phyloP scores from a whole-genome alignment of 2,113 vertebrate species.

The Eulemur macaco region DNA sequence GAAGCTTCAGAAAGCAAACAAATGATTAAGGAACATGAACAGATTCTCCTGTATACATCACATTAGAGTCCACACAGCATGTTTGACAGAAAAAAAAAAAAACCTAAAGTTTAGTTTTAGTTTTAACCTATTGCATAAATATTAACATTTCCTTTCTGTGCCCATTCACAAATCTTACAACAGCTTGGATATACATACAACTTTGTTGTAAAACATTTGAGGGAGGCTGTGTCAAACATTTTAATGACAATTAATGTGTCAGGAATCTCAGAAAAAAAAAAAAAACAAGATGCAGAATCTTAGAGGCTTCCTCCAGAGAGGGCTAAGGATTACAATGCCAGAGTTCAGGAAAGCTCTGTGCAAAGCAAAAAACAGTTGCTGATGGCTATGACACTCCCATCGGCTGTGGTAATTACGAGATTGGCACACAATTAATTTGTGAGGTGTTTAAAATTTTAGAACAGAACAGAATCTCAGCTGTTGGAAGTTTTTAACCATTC shows the following conservation, averaged over 20 bases:
- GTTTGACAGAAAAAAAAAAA: not conserved
- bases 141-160: slow-evolving; percentile 33
- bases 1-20: slow-evolving; percentile 34
- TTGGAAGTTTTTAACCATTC: not conserved
- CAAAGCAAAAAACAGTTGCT: not conserved
- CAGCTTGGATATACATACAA: not conserved
- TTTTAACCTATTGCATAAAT: slow-evolving; percentile 26
- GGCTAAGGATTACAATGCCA: not conserved
- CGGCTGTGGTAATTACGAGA: not conserved
- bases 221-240: slow-evolving; percentile 50
- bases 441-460: not conserved
- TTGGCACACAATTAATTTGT: not conserved
- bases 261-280: not conserved
- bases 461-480: not conserved
- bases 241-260: slow-evolving; percentile 56
- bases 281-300: not conserved
- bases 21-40: not conserved
- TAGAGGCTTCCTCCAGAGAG: not conserved
- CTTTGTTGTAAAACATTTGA: slow-evolving; percentile 47
- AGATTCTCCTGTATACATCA: not conserved
- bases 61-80: not conserved
- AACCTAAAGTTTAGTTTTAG: not conserved
- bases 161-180: slow-evolving; percentile 22
- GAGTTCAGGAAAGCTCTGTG: not conserved
- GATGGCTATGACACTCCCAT: not conserved